Evolutionary conservation across 2,888 invertebrate species (phyloP), one percentile per base, ranked within the genome.

Genomic region (Sinhomidia bicolor): DNA sequence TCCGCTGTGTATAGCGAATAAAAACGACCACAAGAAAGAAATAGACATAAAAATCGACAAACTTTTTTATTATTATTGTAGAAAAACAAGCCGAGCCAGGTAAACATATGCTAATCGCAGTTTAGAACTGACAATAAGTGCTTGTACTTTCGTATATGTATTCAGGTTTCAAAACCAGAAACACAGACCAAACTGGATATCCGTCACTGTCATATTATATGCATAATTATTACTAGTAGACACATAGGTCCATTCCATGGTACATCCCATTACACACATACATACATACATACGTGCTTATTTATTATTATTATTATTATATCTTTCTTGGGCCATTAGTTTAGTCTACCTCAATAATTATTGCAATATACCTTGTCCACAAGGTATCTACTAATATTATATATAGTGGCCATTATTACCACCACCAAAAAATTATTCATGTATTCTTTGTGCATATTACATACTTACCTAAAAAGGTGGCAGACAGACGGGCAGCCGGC

Each of bases 401-500:
- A 68, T 68, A 17, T 68, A 68, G 36, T 47, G 23, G 23, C 74
- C 9, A 74, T 41, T 76, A 26, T 41, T 20, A 68, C 41, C 68
- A 36, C 68, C 36, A 68, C 41, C 68, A 36, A 68, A 36, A 68
- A 68, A 68, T 68, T 74, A 74, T 85, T 84, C 76, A 62, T 82
- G 51, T 51, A 29, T 82, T 41, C 47, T 41, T 29, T 7, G 14
- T 68, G 26, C 32, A 65, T 68, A 76, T 78, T 60, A 41, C 47
- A 84, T 44, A 84, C 68, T 57, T 20, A 76, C 68, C 68, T 76
- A 84, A 60, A 51, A 86, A 71, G 51, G 47, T 54, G 51, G 82
- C 47, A 88, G 82, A 82, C 82, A 88, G 81, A 74, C 82, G 83
- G 88, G 78, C 88, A 83, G 68, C 83, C 83, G 88, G 54, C 62